Evolutionary conservation across 2,797 vertebrate genomes (phyloP), one percentile per base, ranked within the genome.

Genomic region (Hylomyscus alleni): DNA sequence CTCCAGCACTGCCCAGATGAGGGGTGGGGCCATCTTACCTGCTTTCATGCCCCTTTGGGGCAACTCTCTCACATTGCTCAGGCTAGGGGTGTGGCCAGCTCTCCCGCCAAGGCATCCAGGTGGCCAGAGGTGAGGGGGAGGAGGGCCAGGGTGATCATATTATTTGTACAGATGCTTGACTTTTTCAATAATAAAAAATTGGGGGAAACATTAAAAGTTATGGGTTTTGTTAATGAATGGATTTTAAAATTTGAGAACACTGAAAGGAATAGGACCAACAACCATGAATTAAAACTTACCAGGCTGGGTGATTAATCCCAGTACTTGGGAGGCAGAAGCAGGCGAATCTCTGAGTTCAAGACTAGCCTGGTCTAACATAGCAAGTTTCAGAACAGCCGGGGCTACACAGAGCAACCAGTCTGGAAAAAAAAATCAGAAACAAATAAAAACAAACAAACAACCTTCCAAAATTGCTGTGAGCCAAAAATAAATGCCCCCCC

Each of bases 141-240:
- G 40, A 58, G 67, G 24, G 20, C 34, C 31, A 60, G 24, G 1
- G 44, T 19, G 29, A 34, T n/a, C 12, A 14, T 52, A 12, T 24
- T 62, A 5, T 22, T 87, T 93, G 76, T 58, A 56, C 22, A 31
- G 40, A 34, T 44, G 5, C 88, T 90, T 84, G 92, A 54, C 44
- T 82, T 86, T 58, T 93, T 62, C 13, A 89, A 26, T 84, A 92
- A 85, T 69, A 37, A 92, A 69, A 88, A 87, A 34, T 75, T 13
- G 5, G 0, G 5, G 26, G 22, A 37, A 80, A 69, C 29, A 60
- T 92, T 52, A 22, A 11, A 95, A 81, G 24, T 67, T 88, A 34
- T 40, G 10, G 2, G 31, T 58, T 76, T 90, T 76, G 22, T 97
- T 67, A 58, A 24, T 6, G 26, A 88, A 19, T n/a, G 3, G n/a